Evolutionary conservation across 2,888 invertebrate genomes (phyloP).

Genomic region (Metopia argyrocephala): DNA sequence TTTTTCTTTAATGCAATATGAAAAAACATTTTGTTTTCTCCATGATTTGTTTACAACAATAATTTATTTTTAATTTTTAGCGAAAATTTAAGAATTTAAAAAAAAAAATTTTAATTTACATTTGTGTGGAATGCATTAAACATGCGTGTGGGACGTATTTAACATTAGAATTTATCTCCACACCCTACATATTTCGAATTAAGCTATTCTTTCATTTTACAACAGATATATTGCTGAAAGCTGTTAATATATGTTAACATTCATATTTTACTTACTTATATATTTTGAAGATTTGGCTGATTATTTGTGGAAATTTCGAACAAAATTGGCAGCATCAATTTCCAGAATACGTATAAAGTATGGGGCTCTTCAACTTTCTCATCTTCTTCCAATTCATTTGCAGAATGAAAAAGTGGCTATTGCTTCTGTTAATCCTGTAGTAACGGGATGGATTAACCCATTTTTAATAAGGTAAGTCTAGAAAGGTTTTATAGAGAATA

Average conservation of each 20-base stretch:
- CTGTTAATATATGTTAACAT: not conserved
- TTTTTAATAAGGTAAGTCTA: slow-evolving; percentile 82
- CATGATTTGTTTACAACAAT: no score
- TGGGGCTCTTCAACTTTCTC: slow-evolving; percentile 84
- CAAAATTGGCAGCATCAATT: slow-evolving; percentile 87
- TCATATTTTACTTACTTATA: not conserved
- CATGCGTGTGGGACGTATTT: no score
- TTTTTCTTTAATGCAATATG: no score
- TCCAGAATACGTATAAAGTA: slow-evolving; percentile 87
- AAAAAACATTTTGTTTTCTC: no score
- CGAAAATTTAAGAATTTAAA: no score
- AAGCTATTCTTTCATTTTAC: no score
- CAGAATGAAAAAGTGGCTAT: slow-evolving; percentile 84
- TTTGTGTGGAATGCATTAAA: no score
- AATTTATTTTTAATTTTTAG: no score
- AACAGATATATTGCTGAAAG: no score
- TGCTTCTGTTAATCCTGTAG: slow-evolving; percentile 80
- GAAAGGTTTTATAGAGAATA: not conserved
- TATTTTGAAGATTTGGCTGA: slow-evolving; percentile 80
- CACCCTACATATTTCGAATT: no score
- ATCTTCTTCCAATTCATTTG: slow-evolving; percentile 86
- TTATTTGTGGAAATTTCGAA: slow-evolving; percentile 83
- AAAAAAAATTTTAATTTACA: no score
- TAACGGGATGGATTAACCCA: slow-evolving; percentile 90
- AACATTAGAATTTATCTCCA: no score